Evolutionary conservation across 2,888 invertebrate genomes (phyloP), one percentile per base, ranked within the genome.

Genomic region (Pristionchus maxplancki): DNA sequence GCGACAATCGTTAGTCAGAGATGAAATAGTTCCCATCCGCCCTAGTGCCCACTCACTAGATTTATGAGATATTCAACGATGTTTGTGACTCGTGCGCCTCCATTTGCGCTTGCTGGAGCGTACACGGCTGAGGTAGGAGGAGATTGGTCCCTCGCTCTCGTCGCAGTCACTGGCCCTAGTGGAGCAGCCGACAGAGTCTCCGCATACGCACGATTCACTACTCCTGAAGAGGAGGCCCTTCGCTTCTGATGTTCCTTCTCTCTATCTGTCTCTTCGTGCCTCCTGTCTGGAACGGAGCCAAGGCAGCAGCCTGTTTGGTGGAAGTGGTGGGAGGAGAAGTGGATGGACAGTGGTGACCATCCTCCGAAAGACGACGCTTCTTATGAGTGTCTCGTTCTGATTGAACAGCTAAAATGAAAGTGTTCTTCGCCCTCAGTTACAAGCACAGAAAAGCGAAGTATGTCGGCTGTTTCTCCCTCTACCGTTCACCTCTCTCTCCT

Each of bases 301-400:
- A 44, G 31, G 89, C 85, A 48, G 78, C 34, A 71, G 85, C 86
- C 28, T 44, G 64, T 48, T 31, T 86, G 5, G 84, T 31, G 0
- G 28, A 8, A n/a, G 67, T 44, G n/a, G 44, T 11, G 8, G 86
- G 44, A 6, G 67, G 24, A 20, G 86, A 86, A 24, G 84, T 84
- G 28, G 84, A 84, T 1, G 84, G 84, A 11, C 84, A 58, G 6
- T 34, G 37, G 13, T 48, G 50, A 0, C 44, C 86, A 67, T 86
- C 86, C 28, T 84, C 84, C 37, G 58, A 37, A 0, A 84, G 37
- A 28, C 48, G 50, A 13, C 15, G 71, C 89, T 93, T 93, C 89
- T 93, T 92, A 89, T 93, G 93, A 83, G 92, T 93, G 88, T 93
- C 93, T n/a, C 93, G 88, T 85, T 93, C 93, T 9, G 91, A 92